Percentiles rank a stretch among this genome's conserved stretches.
These are phyloP conservation scores for Melanargia galathea DNA, from an alignment of 2,888 invertebrate species.

Conservation along the genomic window DNA sequence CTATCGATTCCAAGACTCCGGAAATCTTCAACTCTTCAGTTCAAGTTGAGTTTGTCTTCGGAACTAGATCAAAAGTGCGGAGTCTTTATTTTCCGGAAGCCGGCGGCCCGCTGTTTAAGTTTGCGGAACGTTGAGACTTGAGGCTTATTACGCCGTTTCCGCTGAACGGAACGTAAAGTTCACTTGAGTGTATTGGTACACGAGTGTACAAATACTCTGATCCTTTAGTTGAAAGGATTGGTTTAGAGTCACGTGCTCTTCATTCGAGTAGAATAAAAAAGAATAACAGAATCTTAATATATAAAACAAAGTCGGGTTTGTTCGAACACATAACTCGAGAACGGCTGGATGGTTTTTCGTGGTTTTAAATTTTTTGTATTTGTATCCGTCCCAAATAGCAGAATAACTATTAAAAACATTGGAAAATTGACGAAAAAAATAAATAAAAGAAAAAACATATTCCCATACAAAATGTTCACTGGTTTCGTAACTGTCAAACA, in stretches of 20 bases:
- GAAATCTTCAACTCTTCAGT: conserved; percentile 11
- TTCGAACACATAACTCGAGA: too few relatives aligned
- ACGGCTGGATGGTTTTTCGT: too few relatives aligned
- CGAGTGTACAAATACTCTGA: conserved; percentile 19
- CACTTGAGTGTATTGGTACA: conserved; percentile 16
- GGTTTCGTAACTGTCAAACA: too few relatives aligned
- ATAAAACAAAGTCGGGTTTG: too few relatives aligned
- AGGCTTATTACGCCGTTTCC: conserved; percentile 19
- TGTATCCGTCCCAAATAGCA: too few relatives aligned
- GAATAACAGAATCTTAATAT: too few relatives aligned
- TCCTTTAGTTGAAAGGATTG: neutral
- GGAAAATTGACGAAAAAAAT: too few relatives aligned
- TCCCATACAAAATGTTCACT: too few relatives aligned
- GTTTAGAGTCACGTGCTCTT: neutral
- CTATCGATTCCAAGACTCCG: conserved; percentile 9
- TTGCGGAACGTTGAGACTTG: conserved; percentile 18
- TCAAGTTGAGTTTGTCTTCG: conserved; percentile 19
- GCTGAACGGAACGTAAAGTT: conserved; percentile 4
- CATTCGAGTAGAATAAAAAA: neutral
- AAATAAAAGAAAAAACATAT: too few relatives aligned
- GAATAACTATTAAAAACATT: too few relatives aligned
- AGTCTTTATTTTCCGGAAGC: conserved; percentile 18
- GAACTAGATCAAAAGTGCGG: conserved; percentile 24
- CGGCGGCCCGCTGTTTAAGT: conserved; percentile 8
- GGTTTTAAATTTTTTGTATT: too few relatives aligned